These are phyloP conservation scores for Musca vetustissima DNA, from an alignment of 1,140 invertebrate species.

Conservation along the genomic window DNA sequence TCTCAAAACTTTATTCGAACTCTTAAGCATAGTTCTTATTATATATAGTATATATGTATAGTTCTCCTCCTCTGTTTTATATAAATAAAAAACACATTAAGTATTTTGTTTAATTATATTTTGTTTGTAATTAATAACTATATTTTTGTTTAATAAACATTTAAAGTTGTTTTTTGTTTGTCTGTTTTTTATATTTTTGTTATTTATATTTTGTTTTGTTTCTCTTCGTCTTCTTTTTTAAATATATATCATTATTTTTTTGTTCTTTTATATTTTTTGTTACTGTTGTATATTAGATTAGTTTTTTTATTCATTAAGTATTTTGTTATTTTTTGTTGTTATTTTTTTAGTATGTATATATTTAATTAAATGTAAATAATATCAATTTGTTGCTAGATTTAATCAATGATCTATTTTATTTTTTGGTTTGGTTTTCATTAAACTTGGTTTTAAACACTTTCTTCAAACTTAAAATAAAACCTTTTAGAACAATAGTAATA, in stretches of 20 bases:
- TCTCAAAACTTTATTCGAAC: no score
- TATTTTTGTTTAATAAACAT: slow-evolving; percentile 23
- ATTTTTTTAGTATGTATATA: background rate
- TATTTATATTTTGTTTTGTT: background rate
- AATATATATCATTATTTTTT: slow-evolving; percentile 9
- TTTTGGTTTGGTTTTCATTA: background rate
- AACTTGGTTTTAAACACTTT: slow-evolving; percentile 6
- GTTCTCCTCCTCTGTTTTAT: no score
- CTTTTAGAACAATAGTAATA: background rate
- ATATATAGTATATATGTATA: no score
- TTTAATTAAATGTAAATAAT: slow-evolving; percentile 25
- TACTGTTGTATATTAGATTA: background rate
- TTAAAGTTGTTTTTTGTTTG: background rate
- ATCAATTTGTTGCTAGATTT: slow-evolving; percentile 26
- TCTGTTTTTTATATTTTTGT: no score
- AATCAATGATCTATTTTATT: slow-evolving; percentile 20
- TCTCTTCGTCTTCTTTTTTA: background rate
- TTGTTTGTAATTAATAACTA: slow-evolving; percentile 14
- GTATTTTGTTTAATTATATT: slow-evolving; percentile 13
- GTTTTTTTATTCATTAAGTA: no score
- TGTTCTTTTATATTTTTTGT: slow-evolving; percentile 8
- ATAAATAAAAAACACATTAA: slow-evolving; percentile 8
- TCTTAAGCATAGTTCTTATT: no score
- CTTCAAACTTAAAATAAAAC: background rate
- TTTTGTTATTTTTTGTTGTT: background rate